Conservation (phyloP, 1,140 invertebrate species). For the Drosophila busckii region DNA sequence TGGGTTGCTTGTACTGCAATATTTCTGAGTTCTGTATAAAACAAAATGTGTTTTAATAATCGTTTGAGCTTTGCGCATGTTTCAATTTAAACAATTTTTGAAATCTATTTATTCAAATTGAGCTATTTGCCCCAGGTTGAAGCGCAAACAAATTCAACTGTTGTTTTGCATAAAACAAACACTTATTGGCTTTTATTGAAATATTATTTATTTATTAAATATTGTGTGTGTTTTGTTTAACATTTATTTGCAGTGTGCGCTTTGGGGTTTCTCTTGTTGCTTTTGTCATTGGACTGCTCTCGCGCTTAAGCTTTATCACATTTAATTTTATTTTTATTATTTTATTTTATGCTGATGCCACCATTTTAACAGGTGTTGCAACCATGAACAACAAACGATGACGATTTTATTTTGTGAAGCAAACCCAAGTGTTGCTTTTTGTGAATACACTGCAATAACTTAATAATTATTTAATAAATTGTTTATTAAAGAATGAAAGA, state of each 20-base stretch:
- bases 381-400: constrained; percentile 26
- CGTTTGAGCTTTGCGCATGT: constrained; percentile 10
- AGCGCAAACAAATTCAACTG: constrained; percentile 17
- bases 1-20: no score
- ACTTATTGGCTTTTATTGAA: constrained; percentile 8
- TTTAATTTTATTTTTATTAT: constrained; percentile 24
- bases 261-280: constrained; percentile 16
- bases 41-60: no score
- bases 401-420: background rate
- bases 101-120: constrained; percentile 17
- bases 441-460: background rate
- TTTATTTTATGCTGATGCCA: constrained; percentile 52
- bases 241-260: constrained; percentile 23
- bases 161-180: background rate
- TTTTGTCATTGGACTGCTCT: constrained; percentile 14
- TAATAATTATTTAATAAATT: background rate
- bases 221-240: constrained; percentile 35
- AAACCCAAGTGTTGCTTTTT: background rate
- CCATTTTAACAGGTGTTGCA: constrained; percentile 51
- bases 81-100: background rate
- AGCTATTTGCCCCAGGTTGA: constrained; percentile 25
- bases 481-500: no score
- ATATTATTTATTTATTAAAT: constrained; percentile 32
- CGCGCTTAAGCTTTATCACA: constrained; percentile 27
- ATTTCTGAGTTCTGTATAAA: no score